Conservation (phyloP, 2,797 vertebrate species). For the Psittacula echo region DNA sequence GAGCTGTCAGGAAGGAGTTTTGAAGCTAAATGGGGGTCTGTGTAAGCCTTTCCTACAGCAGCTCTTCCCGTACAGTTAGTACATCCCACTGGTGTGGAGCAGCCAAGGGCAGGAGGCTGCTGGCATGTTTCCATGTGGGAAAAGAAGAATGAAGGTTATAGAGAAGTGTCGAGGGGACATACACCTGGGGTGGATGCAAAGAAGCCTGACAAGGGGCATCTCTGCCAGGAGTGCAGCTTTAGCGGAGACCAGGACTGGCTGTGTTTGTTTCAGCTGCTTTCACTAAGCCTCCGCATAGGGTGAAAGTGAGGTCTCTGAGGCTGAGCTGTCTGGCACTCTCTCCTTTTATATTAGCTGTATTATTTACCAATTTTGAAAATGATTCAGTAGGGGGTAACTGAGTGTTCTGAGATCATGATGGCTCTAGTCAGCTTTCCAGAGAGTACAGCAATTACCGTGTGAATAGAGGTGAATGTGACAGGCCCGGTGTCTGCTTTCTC, state of each 20-base stretch:
- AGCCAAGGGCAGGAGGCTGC: neutral
- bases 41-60: neutral
- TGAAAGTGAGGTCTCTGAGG: neutral
- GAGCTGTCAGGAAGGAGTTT: slow-evolving; percentile 1
- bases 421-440: neutral
- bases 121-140: neutral
- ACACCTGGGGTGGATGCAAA: neutral
- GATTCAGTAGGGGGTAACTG: slow-evolving; percentile 9
- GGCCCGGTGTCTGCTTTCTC: neutral
- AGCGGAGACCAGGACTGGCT: neutral
- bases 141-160: neutral
- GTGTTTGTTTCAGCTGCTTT: neutral
- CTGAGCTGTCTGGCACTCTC: neutral
- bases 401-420: slow-evolving; percentile 18
- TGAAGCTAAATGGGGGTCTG: neutral
- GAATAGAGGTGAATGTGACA: neutral
- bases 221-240: neutral
- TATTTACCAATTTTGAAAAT: slow-evolving; percentile 45
- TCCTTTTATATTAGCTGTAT: neutral
- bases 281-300: accelerated
- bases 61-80: neutral
- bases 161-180: neutral
- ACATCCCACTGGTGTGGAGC: accelerated
- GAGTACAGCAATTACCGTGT: neutral
- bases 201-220: neutral